A percentile compares a stretch with the other conserved stretches of the same genome.
phyloP scores from a whole-genome alignment of 2,113 vertebrate species.

The Etheostoma spectabile region DNA sequence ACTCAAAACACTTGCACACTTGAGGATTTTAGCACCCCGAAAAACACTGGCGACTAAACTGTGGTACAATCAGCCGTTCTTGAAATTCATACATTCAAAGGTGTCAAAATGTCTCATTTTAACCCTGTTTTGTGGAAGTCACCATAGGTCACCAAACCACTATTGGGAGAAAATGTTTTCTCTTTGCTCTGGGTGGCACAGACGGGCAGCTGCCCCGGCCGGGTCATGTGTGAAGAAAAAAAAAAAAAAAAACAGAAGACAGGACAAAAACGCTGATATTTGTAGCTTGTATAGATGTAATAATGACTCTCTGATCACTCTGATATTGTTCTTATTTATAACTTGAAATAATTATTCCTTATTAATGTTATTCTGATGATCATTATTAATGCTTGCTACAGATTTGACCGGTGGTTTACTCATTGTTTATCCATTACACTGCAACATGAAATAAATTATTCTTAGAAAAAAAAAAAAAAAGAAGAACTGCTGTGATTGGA shows the following conservation, averaged over 20 bases:
- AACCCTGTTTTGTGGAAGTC: background rate
- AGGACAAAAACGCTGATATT: constrained; percentile 82
- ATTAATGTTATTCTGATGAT: constrained; percentile 83
- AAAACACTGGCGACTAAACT: background rate
- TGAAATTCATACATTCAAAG: background rate
- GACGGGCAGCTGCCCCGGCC: constrained; percentile 54
- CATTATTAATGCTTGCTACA: constrained; percentile 84
- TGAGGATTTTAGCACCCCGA: background rate
- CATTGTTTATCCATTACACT: constrained; percentile 83
- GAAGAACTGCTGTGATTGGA: constrained; percentile 16
- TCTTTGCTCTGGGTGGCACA: constrained; percentile 34
- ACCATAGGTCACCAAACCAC: background rate
- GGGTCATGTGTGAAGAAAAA: constrained; percentile 65
- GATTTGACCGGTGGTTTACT: constrained; percentile 83
- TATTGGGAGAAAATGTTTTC: background rate
- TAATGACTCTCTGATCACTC: constrained; percentile 73
- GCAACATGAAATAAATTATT: constrained; percentile 87
- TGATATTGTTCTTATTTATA: constrained; percentile 84
- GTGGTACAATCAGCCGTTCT: background rate
- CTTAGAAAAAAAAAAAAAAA: constrained; percentile 76
- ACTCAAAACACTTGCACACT: background rate
- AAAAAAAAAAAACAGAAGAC: constrained; percentile 72
- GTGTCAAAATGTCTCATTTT: background rate
- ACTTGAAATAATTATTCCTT: constrained; percentile 84
- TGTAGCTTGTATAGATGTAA: constrained; percentile 86